Evolutionary conservation across 2,113 vertebrate genomes (phyloP).

Genomic region (Anseranas semipalmata): DNA sequence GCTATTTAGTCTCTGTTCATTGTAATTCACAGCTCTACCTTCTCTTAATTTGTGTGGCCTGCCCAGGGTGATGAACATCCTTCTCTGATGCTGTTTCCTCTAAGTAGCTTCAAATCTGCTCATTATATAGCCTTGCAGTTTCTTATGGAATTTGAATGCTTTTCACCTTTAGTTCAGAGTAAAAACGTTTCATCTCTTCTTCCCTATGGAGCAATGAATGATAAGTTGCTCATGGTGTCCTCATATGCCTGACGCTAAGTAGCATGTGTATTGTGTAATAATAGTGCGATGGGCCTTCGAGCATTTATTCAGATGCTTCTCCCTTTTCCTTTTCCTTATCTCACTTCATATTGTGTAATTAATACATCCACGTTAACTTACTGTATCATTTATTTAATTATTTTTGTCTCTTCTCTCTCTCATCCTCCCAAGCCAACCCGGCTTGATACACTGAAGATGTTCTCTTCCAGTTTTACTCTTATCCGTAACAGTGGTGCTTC

Average conservation of each 20-base stretch:
- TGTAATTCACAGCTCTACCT: constrained; percentile 90
- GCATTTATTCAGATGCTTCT: background rate
- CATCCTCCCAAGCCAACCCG: background rate
- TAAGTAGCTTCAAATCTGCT: constrained; percentile 71
- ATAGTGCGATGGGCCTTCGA: background rate
- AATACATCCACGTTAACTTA: background rate
- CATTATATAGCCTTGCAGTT: constrained; percentile 55
- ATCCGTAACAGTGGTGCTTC: background rate
- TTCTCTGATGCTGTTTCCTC: constrained; percentile 73
- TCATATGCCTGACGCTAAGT: background rate
- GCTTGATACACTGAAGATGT: background rate
- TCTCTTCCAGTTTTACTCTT: background rate
- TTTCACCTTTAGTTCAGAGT: constrained; percentile 64
- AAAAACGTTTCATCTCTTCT: constrained; percentile 73
- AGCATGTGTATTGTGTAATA: background rate
- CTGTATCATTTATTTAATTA: background rate
- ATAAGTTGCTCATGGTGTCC: constrained; percentile 50
- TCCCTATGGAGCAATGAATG: constrained; percentile 23
- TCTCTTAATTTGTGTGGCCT: constrained; percentile 85
- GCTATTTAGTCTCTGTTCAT: constrained; percentile 88
- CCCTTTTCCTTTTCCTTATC: background rate
- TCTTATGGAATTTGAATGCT: constrained; percentile 47
- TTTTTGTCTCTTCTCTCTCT: background rate
- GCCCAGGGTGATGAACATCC: constrained; percentile 79
- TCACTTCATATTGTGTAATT: background rate